Conservation (phyloP, 1,140 invertebrate genomes). For the Nephotettix cincticeps region DNA sequence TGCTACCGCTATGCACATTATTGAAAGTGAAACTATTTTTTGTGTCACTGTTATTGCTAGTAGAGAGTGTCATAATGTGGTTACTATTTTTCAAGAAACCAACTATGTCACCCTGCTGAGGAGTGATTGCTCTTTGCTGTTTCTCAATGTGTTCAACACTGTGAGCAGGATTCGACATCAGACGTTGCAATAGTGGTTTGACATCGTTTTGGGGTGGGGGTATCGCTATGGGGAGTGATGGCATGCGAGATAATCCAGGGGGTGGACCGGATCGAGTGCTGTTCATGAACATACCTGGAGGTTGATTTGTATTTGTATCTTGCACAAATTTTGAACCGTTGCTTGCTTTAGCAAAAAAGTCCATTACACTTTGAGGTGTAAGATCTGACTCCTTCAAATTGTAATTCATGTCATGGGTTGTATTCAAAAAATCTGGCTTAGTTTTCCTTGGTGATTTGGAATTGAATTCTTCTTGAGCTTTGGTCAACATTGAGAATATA, state of each 20-base stretch:
- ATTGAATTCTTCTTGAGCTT: constrained; percentile 82
- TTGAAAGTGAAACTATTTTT: neutral
- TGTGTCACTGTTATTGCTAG: neutral
- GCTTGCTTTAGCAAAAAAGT: constrained; percentile 80
- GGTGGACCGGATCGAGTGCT: neutral
- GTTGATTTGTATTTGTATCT: constrained; percentile 1
- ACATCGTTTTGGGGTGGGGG: constrained; percentile 27
- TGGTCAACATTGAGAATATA: constrained; percentile 86
- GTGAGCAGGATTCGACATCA: constrained; percentile 79
- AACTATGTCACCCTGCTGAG: constrained; percentile 48
- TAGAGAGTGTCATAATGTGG: constrained; percentile 41
- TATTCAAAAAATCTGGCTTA: neutral
- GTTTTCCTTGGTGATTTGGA: constrained; percentile 43
- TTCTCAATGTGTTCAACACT: constrained; percentile 87
- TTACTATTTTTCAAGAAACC: constrained; percentile 33
- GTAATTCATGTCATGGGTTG: constrained; percentile 19
- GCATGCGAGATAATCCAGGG: constrained; percentile 26
- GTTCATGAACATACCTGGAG: neutral
- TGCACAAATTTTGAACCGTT: constrained; percentile 38
- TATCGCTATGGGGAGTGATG: neutral
- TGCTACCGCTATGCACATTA: neutral
- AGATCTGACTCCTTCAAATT: constrained; percentile 30
- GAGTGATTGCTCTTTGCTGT: constrained; percentile 73
- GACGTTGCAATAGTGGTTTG: constrained; percentile 31
- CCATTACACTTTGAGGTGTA: constrained; percentile 76